Percentiles rank a stretch among this genome's conserved stretches.
Conservation (phyloP, 2,113 vertebrate genomes). For the Gulo gulo region DNA sequence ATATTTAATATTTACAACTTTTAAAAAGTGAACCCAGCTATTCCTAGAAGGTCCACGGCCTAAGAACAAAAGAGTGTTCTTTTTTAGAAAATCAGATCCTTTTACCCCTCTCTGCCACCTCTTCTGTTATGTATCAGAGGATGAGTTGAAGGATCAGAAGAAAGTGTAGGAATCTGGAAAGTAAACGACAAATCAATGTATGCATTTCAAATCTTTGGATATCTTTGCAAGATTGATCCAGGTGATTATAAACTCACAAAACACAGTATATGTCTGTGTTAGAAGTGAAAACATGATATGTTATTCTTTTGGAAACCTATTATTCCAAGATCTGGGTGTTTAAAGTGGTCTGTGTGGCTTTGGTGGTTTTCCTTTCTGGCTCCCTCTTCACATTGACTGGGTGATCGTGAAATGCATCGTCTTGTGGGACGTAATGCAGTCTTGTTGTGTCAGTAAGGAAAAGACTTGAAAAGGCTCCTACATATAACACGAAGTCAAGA, state of each 20-base stretch:
- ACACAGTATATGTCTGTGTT: neutral
- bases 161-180: neutral
- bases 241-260: neutral
- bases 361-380: neutral
- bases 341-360: neutral
- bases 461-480: neutral
- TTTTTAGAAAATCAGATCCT: neutral
- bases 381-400: neutral
- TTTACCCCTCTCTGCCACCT: neutral
- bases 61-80: neutral
- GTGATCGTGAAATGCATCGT: neutral
- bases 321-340: conserved; percentile 25
- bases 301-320: conserved; percentile 11
- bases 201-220: neutral
- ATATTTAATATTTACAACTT: neutral
- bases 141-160: neutral
- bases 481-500: neutral
- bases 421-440: neutral
- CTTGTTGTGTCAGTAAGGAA: neutral
- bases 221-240: neutral
- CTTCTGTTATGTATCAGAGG: neutral
- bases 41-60: neutral
- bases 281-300: neutral
- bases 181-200: conserved; percentile 13
- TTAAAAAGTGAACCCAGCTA: neutral